Conservation (phyloP, 2,888 invertebrate species). For the Nephrotoma appendiculata region DNA sequence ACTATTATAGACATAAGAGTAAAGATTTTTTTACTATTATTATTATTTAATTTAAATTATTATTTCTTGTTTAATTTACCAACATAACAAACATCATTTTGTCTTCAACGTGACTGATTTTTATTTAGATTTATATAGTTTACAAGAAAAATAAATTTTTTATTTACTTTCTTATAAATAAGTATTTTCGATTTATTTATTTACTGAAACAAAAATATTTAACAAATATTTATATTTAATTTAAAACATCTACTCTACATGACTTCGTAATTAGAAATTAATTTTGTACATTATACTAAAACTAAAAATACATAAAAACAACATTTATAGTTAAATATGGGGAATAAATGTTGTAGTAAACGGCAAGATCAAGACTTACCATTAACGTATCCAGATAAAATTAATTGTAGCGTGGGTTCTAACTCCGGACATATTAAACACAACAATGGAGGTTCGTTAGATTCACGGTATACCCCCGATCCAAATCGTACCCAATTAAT, state of each 20-base stretch:
- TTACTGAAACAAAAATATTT: neutral
- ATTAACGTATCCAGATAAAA: slow-evolving; percentile 24
- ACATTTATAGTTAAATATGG: slow-evolving; percentile 38
- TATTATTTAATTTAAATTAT: neutral
- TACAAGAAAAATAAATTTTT: neutral
- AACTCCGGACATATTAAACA: slow-evolving; percentile 27
- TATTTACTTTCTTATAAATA: neutral
- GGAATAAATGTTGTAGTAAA: slow-evolving; percentile 79
- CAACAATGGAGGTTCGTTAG: slow-evolving; percentile 33
- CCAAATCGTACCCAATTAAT: slow-evolving; percentile 50
- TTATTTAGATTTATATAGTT: neutral
- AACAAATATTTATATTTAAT: neutral
- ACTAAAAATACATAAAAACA: neutral
- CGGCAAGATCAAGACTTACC: slow-evolving; percentile 52
- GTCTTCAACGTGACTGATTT: slow-evolving; percentile 1
- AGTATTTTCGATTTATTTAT: neutral
- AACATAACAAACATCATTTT: neutral
- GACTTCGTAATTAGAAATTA: neutral
- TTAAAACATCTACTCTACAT: neutral
- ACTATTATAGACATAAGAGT: neutral
- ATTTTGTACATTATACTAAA: neutral
- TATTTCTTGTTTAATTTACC: neutral
- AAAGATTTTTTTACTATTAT: neutral
- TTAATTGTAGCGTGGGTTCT: slow-evolving; percentile 26
- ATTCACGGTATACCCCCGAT: slow-evolving; percentile 63